Evolutionary conservation across 2,888 invertebrate species (phyloP).

Genomic region (Rhabditoides inermis): DNA sequence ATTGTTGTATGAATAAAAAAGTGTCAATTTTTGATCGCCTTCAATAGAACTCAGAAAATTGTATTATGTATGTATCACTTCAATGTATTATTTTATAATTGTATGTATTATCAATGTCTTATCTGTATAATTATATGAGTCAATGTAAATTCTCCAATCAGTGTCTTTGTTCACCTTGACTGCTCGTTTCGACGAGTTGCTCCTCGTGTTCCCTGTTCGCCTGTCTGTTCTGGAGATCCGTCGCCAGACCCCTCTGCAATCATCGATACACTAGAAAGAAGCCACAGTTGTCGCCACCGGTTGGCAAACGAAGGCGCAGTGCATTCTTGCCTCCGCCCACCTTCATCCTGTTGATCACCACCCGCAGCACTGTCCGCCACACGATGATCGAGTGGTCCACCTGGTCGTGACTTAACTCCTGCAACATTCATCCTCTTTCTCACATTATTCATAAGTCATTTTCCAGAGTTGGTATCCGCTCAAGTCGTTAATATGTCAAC

Average conservation of each 20-base stretch:
- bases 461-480: not conserved
- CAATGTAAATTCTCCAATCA: no score
- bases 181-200: slow-evolving; percentile 11
- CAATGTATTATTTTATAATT: no score
- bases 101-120: no score
- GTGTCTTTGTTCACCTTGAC: slow-evolving; percentile 3
- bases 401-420: no score
- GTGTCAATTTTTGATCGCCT: no score
- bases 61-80: no score
- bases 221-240: slow-evolving; percentile 31
- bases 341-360: slow-evolving; percentile 37
- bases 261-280: not conserved
- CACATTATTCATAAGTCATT: no score
- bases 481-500: not conserved
- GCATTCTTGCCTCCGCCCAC: not conserved
- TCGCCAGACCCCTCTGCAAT: slow-evolving; percentile 22
- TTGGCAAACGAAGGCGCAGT: not conserved
- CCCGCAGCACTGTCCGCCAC: slow-evolving; percentile 31
- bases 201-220: slow-evolving; percentile 18
- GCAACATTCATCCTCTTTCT: no score
- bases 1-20: no score
- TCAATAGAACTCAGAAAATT: no score
- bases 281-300: not conserved
- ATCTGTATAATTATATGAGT: no score
- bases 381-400: slow-evolving; percentile 29